Evolutionary conservation across 2,113 vertebrate species (phyloP).

Genomic region (Pavo muticus): DNA sequence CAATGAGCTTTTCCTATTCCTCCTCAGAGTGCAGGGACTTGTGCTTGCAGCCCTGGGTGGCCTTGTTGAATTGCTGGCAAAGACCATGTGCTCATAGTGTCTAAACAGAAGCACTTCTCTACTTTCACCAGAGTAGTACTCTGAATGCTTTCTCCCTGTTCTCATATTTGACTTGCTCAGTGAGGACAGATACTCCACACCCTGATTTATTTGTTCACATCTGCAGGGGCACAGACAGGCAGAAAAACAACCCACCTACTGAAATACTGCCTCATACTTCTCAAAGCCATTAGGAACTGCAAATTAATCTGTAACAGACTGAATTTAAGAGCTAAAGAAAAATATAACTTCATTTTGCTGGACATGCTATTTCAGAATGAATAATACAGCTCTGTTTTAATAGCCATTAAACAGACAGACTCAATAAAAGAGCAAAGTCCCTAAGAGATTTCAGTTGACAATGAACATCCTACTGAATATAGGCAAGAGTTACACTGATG

Average conservation of each 20-base stretch:
- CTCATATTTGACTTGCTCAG: not conserved
- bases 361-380: not conserved
- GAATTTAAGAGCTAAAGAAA: conserved; percentile 10
- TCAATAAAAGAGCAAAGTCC: not conserved
- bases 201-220: conserved; percentile 12
- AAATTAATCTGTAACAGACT: not conserved
- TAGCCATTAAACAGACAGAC: not conserved
- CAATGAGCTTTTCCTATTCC: not conserved
- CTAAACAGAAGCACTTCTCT: not conserved
- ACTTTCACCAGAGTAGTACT: not conserved
- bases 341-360: not conserved
- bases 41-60: not conserved
- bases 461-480: not conserved
- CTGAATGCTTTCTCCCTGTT: not conserved
- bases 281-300: not conserved
- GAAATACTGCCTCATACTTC: not conserved
- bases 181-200: conserved; percentile 5
- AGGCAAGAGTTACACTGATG: not conserved
- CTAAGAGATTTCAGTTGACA: conserved; percentile 10
- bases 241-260: conserved; percentile 16
- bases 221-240: conserved; percentile 10
- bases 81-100: not conserved
- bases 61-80: not conserved
- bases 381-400: not conserved
- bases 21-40: not conserved